A percentile compares a stretch with the other conserved stretches of the same genome.
phyloP scores from a whole-genome alignment of 1,140 invertebrate genomes.

The Battus philenor region DNA sequence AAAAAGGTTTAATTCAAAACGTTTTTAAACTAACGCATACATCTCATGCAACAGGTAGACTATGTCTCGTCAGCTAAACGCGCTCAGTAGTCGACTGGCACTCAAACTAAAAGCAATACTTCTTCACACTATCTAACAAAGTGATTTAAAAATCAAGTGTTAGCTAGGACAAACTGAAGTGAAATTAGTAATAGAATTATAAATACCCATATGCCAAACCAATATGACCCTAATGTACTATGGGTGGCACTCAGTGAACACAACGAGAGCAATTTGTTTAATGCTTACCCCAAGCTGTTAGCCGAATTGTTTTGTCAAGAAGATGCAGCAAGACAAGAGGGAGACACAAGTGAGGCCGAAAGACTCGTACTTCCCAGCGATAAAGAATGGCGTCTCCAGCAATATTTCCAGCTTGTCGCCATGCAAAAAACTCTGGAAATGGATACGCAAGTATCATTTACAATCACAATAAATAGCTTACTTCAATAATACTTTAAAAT shows the following conservation, averaged over 20 bases:
- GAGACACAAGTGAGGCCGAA: conserved; percentile 62
- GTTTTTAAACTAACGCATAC: too few species aligned
- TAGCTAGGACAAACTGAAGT: too few species aligned
- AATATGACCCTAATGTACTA: conserved; percentile 62
- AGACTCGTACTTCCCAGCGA: conserved; percentile 80
- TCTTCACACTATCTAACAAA: conserved; percentile 2
- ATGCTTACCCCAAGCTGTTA: conserved; percentile 67
- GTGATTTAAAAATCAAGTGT: too few species aligned
- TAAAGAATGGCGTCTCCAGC: conserved; percentile 82
- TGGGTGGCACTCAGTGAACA: conserved; percentile 74
- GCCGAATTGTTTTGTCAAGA: conserved; percentile 66
- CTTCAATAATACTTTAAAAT: too few species aligned
- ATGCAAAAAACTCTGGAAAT: conserved; percentile 76
- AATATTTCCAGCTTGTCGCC: conserved; percentile 84
- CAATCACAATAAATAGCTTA: too few species aligned
- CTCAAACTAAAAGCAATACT: conserved; percentile 30
- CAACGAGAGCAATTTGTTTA: conserved; percentile 72
- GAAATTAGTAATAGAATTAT: conserved; percentile 1
- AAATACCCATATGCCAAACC: conserved; percentile 31
- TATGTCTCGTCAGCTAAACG: conserved; percentile 12
- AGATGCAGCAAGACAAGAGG: conserved; percentile 58
- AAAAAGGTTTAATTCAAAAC: neutral
- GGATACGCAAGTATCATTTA: conserved; percentile 36
- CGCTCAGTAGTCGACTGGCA: conserved; percentile 41
- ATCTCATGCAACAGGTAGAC: conserved; percentile 37